phyloP scores from a whole-genome alignment of 2,888 invertebrate genomes.

The Catocala nupta region DNA sequence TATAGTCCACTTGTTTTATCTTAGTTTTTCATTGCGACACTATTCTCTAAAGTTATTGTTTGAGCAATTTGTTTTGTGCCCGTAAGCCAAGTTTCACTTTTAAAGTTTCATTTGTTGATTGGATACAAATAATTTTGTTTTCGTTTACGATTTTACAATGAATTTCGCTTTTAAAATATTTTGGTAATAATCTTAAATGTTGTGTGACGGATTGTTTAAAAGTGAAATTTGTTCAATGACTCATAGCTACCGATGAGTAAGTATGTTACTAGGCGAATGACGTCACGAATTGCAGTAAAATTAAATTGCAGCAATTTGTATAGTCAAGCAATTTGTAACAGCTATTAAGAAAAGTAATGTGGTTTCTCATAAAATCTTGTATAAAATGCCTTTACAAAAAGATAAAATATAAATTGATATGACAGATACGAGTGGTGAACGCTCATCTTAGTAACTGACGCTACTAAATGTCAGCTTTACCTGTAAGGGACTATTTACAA shows the following conservation, averaged over 20 bases:
- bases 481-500: conserved; percentile 40
- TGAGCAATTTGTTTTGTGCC: conserved; percentile 66
- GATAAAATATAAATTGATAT: conserved; percentile 43
- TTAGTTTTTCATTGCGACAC: conserved; percentile 72
- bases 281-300: conserved; percentile 21
- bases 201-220: conserved; percentile 39
- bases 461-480: conserved; percentile 44
- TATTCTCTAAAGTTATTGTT: conserved; percentile 73
- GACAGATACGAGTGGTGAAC: conserved; percentile 29
- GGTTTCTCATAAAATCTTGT: conserved; percentile 17
- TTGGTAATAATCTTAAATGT: conserved; percentile 43
- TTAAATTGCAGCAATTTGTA: conserved; percentile 10
- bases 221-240: conserved; percentile 47
- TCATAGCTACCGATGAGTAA: conserved; percentile 22
- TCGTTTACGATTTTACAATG: conserved; percentile 63
- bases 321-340: conserved; percentile 22
- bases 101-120: conserved; percentile 61
- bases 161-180: conserved; percentile 61
- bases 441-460: conserved; percentile 24
- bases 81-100: conserved; percentile 72
- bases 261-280: conserved; percentile 23
- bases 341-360: conserved; percentile 4
- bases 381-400: conserved; percentile 32
- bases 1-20: conserved; percentile 82
- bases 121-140: conserved; percentile 68